Conservation (phyloP, 1,140 invertebrate genomes). For the Acyrthosiphon pisum region DNA sequence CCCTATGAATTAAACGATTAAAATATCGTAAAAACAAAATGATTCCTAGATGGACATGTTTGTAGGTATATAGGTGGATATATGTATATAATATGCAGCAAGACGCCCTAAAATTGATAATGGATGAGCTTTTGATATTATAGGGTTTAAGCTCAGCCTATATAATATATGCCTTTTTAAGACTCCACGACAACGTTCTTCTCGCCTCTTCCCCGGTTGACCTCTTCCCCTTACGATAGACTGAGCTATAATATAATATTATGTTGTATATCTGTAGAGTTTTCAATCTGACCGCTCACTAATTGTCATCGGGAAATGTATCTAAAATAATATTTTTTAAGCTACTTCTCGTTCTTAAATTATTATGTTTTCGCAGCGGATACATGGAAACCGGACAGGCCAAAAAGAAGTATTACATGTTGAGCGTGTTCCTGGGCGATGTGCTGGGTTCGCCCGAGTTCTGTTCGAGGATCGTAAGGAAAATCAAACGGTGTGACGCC, state of each 20-base stretch:
- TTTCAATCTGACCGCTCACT: too few species aligned
- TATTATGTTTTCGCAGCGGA: constrained; percentile 67
- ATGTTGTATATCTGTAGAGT: too few species aligned
- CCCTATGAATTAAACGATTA: neutral
- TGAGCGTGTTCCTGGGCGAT: constrained; percentile 83
- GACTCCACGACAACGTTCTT: too few species aligned
- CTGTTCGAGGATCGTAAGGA: constrained; percentile 78
- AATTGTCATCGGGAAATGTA: too few species aligned
- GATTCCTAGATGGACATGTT: neutral
- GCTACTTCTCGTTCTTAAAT: too few species aligned
- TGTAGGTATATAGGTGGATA: neutral
- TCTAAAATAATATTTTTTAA: too few species aligned
- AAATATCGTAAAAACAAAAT: neutral
- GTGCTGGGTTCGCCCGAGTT: constrained; percentile 78
- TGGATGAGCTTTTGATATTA: neutral
- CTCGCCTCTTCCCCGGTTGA: too few species aligned
- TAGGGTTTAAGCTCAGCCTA: neutral
- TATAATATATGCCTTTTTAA: too few species aligned
- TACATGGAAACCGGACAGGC: constrained; percentile 76
- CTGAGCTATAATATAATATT: too few species aligned
- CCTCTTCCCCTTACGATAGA: too few species aligned
- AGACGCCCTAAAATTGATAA: neutral
- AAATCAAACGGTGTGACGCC: constrained; percentile 66
- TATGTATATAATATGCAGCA: neutral
- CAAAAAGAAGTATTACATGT: constrained; percentile 79